Evolutionary conservation across 1,140 invertebrate genomes (phyloP).

Genomic region (Saxidomus purpurata): DNA sequence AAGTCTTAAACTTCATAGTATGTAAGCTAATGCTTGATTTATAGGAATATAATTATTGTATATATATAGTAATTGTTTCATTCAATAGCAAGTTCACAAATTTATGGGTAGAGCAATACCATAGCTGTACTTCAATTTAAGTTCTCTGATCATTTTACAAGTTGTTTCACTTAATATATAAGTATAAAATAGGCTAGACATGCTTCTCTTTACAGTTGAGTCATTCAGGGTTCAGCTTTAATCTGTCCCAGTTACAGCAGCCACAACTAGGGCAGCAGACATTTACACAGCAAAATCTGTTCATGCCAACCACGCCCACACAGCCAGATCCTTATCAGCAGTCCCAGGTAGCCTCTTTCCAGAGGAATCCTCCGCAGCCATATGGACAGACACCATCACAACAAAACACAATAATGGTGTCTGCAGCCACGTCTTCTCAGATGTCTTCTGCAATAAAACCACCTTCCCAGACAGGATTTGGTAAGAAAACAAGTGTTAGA

Average conservation of each 20-base stretch:
- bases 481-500: conserved; percentile 70
- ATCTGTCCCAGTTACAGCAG: conserved; percentile 90
- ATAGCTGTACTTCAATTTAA: no score
- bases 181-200: no score
- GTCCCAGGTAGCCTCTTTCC: conserved; percentile 87
- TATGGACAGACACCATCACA: conserved; percentile 87
- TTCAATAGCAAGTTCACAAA: no score
- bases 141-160: no score
- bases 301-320: conserved; percentile 81
- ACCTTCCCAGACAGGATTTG: conserved; percentile 86
- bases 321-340: conserved; percentile 87
- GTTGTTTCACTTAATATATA: no score
- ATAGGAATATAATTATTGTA: no score
- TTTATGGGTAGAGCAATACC: no score
- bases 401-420: conserved; percentile 95
- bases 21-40: no score
- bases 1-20: no score
- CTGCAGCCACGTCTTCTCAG: conserved; percentile 94
- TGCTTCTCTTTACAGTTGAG: conserved; percentile 85
- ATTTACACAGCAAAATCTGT: conserved; percentile 82
- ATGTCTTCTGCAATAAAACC: conserved; percentile 96
- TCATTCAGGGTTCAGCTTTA: conserved; percentile 89
- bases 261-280: conserved; percentile 87
- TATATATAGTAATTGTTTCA: no score
- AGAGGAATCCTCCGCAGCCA: conserved; percentile 73